Base-by-base conservation (phyloP, 37 sponge, comb jelly and placozoan genomes). In the Ianthella basta region DNA sequence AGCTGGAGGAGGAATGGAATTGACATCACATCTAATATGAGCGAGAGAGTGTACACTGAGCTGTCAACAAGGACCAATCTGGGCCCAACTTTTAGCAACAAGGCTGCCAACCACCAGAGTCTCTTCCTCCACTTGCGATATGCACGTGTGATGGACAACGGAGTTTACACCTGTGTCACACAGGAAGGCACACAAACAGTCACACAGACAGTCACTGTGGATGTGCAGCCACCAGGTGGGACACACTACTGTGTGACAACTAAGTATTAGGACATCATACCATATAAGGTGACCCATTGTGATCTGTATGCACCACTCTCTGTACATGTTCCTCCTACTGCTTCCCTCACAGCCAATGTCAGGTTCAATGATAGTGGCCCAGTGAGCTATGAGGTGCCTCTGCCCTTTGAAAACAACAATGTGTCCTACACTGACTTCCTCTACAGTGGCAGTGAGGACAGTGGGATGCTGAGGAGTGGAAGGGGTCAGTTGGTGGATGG, bases 151-250 rank as follows among this genome's bases (percentile, higher is more conserved):
- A 69, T 32, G 70, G 70, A 69, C 34, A 30, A 16, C 34, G 70
- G 70, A 69, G 70, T 10, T 30, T 69, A 69, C 70, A 18, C 29
- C 34, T 69, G 70, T 35, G 18, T 69, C 70, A 34, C 70, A 69
- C 2, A 34, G 12, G 35, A 1, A 69, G 34, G 50, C 50, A n/a
- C n/a, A n/a, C n/a, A n/a, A n/a, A 15, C 59, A 19, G 18, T 56
- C 18, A 27, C 63, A 25, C 27, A 44, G 63, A 61, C n/a, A 30
- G 70, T 69, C 19, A 23, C 63, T 10, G 27, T 61, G n/a, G 63
- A 23, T 30, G 70, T 69, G 1, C 29, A 35, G 19, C 18, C 29
- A 24, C 70, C 70, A 69, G 70, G 70, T 69, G 70, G 34, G 25
- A 25, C n/a, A 13, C 63, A 13, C 4, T 61, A 4, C 50, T 10